Conservation (phyloP, 2,888 invertebrate species). For the Chaetogeoica ovagalla region DNA sequence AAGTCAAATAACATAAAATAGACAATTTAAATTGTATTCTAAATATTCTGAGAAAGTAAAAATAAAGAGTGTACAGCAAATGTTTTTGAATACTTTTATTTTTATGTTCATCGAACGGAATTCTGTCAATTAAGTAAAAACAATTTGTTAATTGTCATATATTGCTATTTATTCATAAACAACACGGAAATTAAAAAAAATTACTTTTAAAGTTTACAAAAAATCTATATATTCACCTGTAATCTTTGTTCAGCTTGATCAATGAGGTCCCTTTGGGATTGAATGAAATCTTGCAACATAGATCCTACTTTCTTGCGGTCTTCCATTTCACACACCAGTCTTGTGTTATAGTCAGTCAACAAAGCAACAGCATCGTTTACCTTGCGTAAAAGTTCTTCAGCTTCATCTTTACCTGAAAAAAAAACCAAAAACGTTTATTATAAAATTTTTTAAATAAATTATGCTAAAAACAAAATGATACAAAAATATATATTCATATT, state of each 20-base stretch:
- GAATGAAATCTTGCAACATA: conserved; percentile 86
- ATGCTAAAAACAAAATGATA: neutral
- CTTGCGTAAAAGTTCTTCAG: conserved; percentile 74
- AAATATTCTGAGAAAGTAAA: too few relatives aligned
- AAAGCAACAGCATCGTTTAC: conserved; percentile 87
- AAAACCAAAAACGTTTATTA: neutral
- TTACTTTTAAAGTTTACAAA: neutral
- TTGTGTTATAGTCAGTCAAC: conserved; percentile 84
- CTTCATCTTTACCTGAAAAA: conserved; percentile 73
- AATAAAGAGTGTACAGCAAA: too few relatives aligned
- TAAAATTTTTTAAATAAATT: neutral
- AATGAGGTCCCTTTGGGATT: conserved; percentile 82
- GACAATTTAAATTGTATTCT: too few relatives aligned
- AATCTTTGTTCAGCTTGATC: conserved; percentile 83
- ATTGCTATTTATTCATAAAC: too few relatives aligned
- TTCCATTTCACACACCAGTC: conserved; percentile 85
- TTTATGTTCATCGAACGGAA: too few relatives aligned
- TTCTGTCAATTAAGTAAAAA: too few relatives aligned
- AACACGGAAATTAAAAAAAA: too few relatives aligned
- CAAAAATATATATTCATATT: neutral
- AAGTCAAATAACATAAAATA: too few relatives aligned
- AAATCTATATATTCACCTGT: conserved; percentile 67
- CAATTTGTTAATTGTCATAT: too few relatives aligned
- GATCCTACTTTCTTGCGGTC: conserved; percentile 81
- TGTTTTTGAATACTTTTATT: too few relatives aligned